Base-by-base conservation (phyloP, 2,797 vertebrate species). In the Argentina silus region DNA sequence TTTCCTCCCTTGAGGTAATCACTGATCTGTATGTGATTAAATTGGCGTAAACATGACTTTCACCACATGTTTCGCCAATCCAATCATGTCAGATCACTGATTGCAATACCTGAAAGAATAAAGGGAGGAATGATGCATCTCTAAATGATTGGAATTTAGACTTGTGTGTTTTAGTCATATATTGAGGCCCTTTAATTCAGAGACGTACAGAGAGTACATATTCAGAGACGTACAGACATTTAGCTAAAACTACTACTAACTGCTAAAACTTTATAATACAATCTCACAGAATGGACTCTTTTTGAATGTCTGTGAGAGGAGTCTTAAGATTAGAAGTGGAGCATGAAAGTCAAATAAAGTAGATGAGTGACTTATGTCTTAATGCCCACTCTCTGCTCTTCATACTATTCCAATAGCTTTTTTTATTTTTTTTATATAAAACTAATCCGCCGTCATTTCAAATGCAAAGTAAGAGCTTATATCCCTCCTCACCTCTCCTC, bases 381-480 rank as follows among this genome's bases (percentile, higher is more conserved):
- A 83, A 82, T 56, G 51, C 36, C 17, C 80, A 75, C 84, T 85
- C 85, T 75, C 74, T 78, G 79, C 89, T 90, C 86, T 85, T 83
- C 85, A 83, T 79, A 78, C 62, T 67, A 73, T 84, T 86, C 88
- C 59, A 23, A 12, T 56, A 7, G 53, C 44, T 56, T n/a, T 55
- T 11, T n/a, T n/a, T 50, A 27, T 90, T 88, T 86, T 90, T 91
- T 87, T 89, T 81, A 48, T 79, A 85, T 78, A 91, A 92, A 78
- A 86, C 81, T 92, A 93, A 93, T 93, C 91, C 90, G 80, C 79
- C 81, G 87, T 92, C 87, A 90, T 91, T 93, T 93, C 80, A 90
- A 91, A 92, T 91, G 89, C 88, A 89, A 92, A 93, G 88, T 90
- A 89, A 89, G 89, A 89, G 87, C 89, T 90, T 91, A 91, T 91